Evolutionary conservation across 2,888 invertebrate species (phyloP).

Genomic region (Diarsia dahlii): DNA sequence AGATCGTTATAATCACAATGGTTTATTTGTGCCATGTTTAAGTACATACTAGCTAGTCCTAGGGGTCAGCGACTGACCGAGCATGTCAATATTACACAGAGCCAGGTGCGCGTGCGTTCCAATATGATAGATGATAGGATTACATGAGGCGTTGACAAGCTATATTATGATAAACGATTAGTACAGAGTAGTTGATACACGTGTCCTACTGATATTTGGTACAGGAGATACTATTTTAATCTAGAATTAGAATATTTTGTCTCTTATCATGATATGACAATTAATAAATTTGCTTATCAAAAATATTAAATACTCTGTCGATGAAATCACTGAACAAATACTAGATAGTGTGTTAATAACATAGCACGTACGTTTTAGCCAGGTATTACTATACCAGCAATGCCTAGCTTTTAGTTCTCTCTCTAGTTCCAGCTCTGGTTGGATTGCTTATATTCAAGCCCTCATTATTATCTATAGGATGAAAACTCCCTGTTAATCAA

Average conservation of each 20-base stretch:
- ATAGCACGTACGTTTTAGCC: neutral
- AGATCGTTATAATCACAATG: slow-evolving; percentile 68
- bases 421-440: too few relatives aligned
- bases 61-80: slow-evolving; percentile 63
- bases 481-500: neutral
- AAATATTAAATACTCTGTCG: neutral
- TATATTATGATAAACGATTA: neutral
- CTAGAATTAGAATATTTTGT: slow-evolving; percentile 1
- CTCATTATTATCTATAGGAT: neutral
- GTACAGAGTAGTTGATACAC: slow-evolving; percentile 7
- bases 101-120: slow-evolving; percentile 63
- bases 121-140: neutral
- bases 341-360: neutral
- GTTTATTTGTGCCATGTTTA: slow-evolving; percentile 52
- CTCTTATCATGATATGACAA: neutral
- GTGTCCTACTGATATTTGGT: neutral
- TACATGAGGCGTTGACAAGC: neutral
- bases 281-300: slow-evolving; percentile 11
- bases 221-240: neutral
- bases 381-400: neutral
- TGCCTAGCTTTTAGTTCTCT: too few relatives aligned
- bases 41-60: slow-evolving; percentile 2
- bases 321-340: slow-evolving; percentile 3
- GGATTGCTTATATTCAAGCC: neutral
- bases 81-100: slow-evolving; percentile 68